These are phyloP conservation scores for Agapornis canus DNA, from an alignment of 2,797 vertebrate genomes.

Conservation along the genomic window DNA sequence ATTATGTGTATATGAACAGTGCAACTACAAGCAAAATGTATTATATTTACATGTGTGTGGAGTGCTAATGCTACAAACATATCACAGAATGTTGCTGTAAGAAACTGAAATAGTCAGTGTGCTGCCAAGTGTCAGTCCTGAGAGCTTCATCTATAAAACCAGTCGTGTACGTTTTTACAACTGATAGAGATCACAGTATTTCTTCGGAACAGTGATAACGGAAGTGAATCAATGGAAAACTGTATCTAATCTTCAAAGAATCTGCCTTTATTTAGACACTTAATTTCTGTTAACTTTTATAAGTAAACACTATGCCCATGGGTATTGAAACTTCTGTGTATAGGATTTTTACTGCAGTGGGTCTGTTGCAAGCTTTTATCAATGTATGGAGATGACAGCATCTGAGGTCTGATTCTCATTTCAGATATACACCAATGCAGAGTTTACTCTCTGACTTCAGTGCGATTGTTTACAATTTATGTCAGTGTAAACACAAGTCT, in stretches of 20 bases:
- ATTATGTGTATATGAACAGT: neutral
- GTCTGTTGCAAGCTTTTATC: neutral
- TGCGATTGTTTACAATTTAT: neutral
- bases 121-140: neutral
- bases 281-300: neutral
- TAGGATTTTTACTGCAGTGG: neutral
- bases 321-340: neutral
- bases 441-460: neutral
- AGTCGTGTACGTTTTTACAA: neutral
- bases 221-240: neutral
- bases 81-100: neutral
- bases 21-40: neutral
- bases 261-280: neutral
- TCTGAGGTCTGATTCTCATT: neutral
- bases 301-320: neutral
- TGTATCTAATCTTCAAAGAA: neutral
- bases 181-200: accelerated
- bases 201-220: neutral
- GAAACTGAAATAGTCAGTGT: neutral
- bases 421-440: neutral
- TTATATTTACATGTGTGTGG: neutral
- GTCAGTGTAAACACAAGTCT: neutral
- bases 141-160: neutral
- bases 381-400: neutral
- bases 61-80: neutral